Evolutionary conservation across 2,113 vertebrate genomes (phyloP), one percentile per base, ranked within the genome.

Genomic region (Microcebus jonahi): DNA sequence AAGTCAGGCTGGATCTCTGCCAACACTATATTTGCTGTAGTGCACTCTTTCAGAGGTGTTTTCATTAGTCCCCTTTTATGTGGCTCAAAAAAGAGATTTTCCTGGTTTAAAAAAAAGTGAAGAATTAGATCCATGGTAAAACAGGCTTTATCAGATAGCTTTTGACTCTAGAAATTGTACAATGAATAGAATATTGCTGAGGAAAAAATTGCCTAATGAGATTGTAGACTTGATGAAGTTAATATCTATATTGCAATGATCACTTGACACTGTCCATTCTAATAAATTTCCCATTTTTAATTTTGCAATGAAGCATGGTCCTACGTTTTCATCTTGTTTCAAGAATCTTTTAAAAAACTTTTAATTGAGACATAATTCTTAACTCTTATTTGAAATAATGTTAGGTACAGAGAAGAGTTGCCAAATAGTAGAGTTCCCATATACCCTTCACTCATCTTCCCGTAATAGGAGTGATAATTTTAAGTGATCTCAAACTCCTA

Each of bases 1-100:
- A 99, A 98, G 86, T 97, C 98, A 5, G 95, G 95, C 75, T 97
- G 98, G 34, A 97, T 96, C 75, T 99, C 99, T 0, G 94, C 85
- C 92, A 98, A 91, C 1, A 97, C 81, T 1, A 67, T 81, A 55
- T 96, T 95, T 25, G 95, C 97, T 84, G 98, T 92, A 63, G 97
- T 96, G 21, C 83, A 95, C 96, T 96, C 97, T 97, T 98, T 99
- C 95, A 98, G 86, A 63, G 98, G 98, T 0, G 98, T 99, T 98
- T 98, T 99, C 75, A 96, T 90, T 86, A 97, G 18, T 42, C 95
- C 13, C 2, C 91, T 97, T 90, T 97, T 97, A 83, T 92, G 82
- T 21, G 98, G 97, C 97, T 98, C 99, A 91, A 98, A 97, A 97
- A 98, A 98, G 75, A 94, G 98, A 92, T 98, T 99, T 98, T 99